Evolutionary conservation across 2,113 vertebrate genomes (phyloP), one percentile per base, ranked within the genome.

Genomic region (Neolamprologus fasciatus): DNA sequence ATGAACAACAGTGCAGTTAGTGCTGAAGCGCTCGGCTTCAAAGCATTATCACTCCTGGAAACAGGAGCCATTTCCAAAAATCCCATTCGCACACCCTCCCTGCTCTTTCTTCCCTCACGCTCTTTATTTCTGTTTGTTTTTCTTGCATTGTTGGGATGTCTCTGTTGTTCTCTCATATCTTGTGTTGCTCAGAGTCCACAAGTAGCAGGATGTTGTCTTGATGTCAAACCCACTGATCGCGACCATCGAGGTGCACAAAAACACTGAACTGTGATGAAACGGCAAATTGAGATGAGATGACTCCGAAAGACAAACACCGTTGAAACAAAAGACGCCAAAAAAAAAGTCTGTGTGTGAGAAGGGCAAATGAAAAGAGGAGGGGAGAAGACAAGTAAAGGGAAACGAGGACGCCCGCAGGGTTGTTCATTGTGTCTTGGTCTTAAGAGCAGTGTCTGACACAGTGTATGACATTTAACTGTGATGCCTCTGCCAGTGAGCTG

Each of bases 41-140:
- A 93, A 95, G 92, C 90, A 86, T 91, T 86, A 94, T 94, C 89
- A 89, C 91, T 94, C 90, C 82, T 91, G 86, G 83, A 93, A 94
- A 94, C 89, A 95, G 93, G 94, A 93, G 89, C 95, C 89, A 92
- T 96, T 96, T 95, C 90, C 87, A 61, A 94, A 73, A 95, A 93
- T 93, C 92, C 88, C 86, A 91, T 68, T 82, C 90, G 87, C 47
- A 37, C 50, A 91, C 66, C 57, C 82, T 61, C 83, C 58, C 76
- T 76, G 9, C 28, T 82, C 3, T 84, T 85, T 76, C 79, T 85
- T 58, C 71, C 85, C 40, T 80, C 85, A 82, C 4, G 37, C 47
- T 80, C 79, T n/a, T 10, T 58, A 61, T 23, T 8, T 58, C 51
- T 85, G 35, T 71, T 68, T 55, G 23, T 89, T 28, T 63, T 10